Conservation (phyloP, 2,113 vertebrate species). For the Cathartes aura region DNA sequence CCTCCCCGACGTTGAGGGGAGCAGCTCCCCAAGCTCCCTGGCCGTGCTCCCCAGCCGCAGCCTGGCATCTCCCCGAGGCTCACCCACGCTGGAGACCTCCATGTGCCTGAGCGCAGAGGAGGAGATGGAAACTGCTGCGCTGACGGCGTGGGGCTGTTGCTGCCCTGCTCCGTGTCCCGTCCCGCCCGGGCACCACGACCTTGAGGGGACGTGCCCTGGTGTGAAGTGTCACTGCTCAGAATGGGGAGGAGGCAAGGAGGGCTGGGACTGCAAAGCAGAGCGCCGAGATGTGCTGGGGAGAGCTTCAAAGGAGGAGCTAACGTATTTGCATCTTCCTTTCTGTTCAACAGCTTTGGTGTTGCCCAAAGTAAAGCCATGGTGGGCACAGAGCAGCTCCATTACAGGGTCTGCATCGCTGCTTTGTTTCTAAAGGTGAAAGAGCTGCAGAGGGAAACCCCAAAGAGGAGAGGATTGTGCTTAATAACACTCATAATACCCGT, state of each 20-base stretch:
- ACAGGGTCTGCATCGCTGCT: not conserved
- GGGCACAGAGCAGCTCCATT: not conserved
- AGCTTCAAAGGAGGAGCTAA: not conserved
- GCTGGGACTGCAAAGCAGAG: not conserved
- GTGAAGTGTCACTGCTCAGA: not conserved
- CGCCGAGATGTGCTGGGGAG: not conserved
- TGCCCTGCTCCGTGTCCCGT: accelerated
- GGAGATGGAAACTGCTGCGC: not conserved
- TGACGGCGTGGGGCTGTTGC: not conserved
- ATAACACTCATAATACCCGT: not conserved
- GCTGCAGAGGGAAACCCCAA: not conserved
- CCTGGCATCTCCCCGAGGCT: not conserved
- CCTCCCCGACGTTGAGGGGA: no score
- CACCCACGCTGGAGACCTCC: not conserved
- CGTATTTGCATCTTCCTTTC: not conserved
- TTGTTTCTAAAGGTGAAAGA: not conserved
- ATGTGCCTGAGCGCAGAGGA: not conserved
- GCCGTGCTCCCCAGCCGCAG: not conserved
- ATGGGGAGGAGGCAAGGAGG: not conserved
- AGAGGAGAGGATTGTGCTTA: not conserved
- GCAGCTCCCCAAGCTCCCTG: not conserved
- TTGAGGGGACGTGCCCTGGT: accelerated
- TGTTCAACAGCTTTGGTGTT: not conserved
- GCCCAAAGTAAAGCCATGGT: not conserved
- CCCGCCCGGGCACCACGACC: not conserved